Percentiles rank a stretch among this genome's conserved stretches.
phyloP scores from a whole-genome alignment of 2,113 vertebrate genomes.

The Oncorhynchus kisutch region DNA sequence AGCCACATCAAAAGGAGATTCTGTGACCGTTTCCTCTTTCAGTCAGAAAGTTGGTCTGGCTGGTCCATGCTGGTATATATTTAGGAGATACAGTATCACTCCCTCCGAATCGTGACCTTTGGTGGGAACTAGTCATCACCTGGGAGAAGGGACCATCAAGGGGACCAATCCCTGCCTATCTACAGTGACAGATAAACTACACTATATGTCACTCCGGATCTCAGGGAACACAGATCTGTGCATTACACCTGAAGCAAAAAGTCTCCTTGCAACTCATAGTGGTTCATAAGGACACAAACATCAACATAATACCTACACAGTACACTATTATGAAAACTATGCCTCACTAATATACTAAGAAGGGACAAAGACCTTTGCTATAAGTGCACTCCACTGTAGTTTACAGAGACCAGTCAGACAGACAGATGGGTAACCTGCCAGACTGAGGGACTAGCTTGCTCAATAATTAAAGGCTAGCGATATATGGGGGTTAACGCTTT shows the following conservation, averaged over 20 bases:
- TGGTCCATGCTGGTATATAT: neutral
- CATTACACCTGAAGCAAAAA: too few relatives aligned
- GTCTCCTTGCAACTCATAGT: neutral
- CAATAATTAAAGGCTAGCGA: slow-evolving; percentile 54
- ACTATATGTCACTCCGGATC: neutral
- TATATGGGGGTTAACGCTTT: slow-evolving; percentile 40
- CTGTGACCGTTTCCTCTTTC: neutral
- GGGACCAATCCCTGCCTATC: neutral
- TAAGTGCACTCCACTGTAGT: neutral
- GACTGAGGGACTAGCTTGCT: slow-evolving; percentile 61
- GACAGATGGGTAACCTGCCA: slow-evolving; percentile 57
- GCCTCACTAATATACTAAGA: neutral
- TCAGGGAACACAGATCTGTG: too few relatives aligned
- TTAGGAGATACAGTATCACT: neutral
- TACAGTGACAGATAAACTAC: neutral
- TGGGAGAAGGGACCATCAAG: neutral
- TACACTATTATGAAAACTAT: neutral
- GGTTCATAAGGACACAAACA: neutral
- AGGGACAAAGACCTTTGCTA: neutral
- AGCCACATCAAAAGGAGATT: neutral
- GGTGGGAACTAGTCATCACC: neutral
- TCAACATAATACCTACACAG: neutral
- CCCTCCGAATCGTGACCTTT: neutral
- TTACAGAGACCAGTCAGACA: slow-evolving; percentile 11
- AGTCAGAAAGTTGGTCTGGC: neutral